Evolutionary conservation across 1,140 invertebrate species (phyloP).

Genomic region (Notospermus geniculatus): DNA sequence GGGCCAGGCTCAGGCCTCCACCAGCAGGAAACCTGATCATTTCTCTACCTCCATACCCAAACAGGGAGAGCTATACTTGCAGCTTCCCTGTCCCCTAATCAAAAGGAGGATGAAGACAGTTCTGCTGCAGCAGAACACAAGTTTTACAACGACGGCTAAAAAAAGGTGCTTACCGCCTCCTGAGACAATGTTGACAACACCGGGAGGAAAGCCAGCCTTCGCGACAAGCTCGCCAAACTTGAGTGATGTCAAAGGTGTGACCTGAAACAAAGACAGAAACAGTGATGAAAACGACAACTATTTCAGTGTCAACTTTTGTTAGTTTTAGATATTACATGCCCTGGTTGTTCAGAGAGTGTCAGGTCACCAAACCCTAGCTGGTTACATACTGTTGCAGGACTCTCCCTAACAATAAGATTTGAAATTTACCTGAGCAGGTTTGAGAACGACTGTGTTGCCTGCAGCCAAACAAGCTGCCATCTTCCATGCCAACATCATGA

Average conservation of each 20-base stretch:
- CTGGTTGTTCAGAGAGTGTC: too few relatives aligned
- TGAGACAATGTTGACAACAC: slow-evolving; percentile 90
- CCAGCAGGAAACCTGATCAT: not conserved
- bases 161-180: slow-evolving; percentile 77
- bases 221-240: slow-evolving; percentile 89
- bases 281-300: not conserved
- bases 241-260: slow-evolving; percentile 79
- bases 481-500: slow-evolving; percentile 63
- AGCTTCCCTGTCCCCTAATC: slow-evolving; percentile 19
- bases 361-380: too few relatives aligned
- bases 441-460: slow-evolving; percentile 67
- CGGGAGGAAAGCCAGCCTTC: slow-evolving; percentile 84
- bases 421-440: slow-evolving; percentile 68
- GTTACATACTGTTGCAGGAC: too few relatives aligned
- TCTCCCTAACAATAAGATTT: too few relatives aligned
- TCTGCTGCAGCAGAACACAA: too few relatives aligned
- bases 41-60: slow-evolving; percentile 17
- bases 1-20: too few relatives aligned
- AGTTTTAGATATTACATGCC: too few relatives aligned
- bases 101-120: slow-evolving; percentile 12
- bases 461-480: slow-evolving; percentile 66
- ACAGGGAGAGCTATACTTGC: slow-evolving; percentile 5
- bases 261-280: slow-evolving; percentile 35
- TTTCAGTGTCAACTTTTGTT: too few relatives aligned
- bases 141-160: too few relatives aligned